Percentiles rank a stretch among this genome's conserved stretches.
Evolutionary conservation across 2,797 vertebrate genomes (phyloP).

Genomic region (Anas acuta): DNA sequence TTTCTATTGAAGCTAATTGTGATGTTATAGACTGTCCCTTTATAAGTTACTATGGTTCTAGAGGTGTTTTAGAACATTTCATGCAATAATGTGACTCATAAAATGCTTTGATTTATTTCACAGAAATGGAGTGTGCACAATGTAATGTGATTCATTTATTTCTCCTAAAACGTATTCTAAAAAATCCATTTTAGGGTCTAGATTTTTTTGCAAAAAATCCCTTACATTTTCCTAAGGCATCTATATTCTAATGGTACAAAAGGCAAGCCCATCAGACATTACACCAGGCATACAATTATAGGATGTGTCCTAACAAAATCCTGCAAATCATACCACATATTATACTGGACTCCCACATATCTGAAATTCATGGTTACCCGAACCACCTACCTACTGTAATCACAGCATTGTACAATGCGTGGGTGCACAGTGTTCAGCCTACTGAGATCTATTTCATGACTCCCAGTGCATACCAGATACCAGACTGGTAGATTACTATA

Average conservation of each 20-base stretch:
- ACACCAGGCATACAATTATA: slow-evolving; percentile 64
- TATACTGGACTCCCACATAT: slow-evolving; percentile 73
- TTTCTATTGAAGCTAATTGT: slow-evolving; percentile 56
- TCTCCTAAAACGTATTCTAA: slow-evolving; percentile 35
- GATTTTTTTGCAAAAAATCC: background rate
- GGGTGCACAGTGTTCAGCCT: slow-evolving; percentile 69
- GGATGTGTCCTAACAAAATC: slow-evolving; percentile 65
- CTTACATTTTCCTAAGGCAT: slow-evolving; percentile 21
- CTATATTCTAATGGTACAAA: slow-evolving; percentile 53
- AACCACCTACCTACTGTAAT: slow-evolving; percentile 72
- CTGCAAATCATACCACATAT: slow-evolving; percentile 71
- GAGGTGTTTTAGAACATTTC: slow-evolving; percentile 31
- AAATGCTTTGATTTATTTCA: slow-evolving; percentile 66
- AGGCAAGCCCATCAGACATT: slow-evolving; percentile 63
- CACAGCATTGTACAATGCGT: slow-evolving; percentile 66
- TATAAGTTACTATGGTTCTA: slow-evolving; percentile 36
- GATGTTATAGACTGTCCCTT: slow-evolving; percentile 43
- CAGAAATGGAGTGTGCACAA: slow-evolving; percentile 34
- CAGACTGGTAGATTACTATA: slow-evolving; percentile 72
- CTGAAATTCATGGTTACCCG: slow-evolving; percentile 58
- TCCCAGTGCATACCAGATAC: slow-evolving; percentile 52
- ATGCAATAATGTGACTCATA: slow-evolving; percentile 47
- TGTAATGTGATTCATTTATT: slow-evolving; percentile 55
- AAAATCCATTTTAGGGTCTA: background rate
- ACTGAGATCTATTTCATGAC: slow-evolving; percentile 68